Base-by-base conservation (phyloP, 2,888 invertebrate species). In the Germaria angustata region DNA sequence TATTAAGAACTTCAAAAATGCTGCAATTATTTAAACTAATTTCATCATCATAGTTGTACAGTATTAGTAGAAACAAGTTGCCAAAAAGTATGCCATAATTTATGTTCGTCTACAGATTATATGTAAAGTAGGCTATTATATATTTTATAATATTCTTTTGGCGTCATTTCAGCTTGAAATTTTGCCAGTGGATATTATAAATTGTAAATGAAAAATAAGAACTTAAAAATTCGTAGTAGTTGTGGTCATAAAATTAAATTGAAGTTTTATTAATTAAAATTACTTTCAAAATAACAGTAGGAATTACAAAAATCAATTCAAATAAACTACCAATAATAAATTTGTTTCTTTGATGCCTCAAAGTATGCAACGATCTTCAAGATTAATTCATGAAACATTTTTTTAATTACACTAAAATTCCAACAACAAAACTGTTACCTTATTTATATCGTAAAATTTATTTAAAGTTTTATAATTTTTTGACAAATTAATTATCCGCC, bases 61-160 rank as follows among this genome's bases (percentile, higher is more conserved):
- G 28, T 22, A n/a, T 39, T 17, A 20, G 8, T 20, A 65, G 6
- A 20, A 6, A 9, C 57, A 41, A 6, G 20, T 13, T 39, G 69
- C 69, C 69, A 69, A 69, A 69, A 69, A 57, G 41, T 69, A 44
- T 57, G 55, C 44, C n/a, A 57, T 68, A 39, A 55, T 55, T 55
- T 69, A 39, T 13, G 6, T 32, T 39, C 13, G 28, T 55, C 15
- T 22, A 13, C 17, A 41, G 20, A n/a, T 44, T 20, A 4, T 32
- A 15, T 1, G 32, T 44, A 20, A 55, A 51, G 11, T 34, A 44
- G 32, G 39, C 32, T 44, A 41, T 44, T n/a, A 9, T 20, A 13
- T 8, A 39, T 32, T 34, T 36, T 41, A 20, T 69, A 7, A 39
- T 28, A 53, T 32, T 1, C 5, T 22, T 69, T 69, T 69, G 69